A percentile compares a stretch with the other conserved stretches of the same genome.
These are phyloP conservation scores for Celastrina argiolus DNA, from an alignment of 2,888 invertebrate species.

Conservation along the genomic window DNA sequence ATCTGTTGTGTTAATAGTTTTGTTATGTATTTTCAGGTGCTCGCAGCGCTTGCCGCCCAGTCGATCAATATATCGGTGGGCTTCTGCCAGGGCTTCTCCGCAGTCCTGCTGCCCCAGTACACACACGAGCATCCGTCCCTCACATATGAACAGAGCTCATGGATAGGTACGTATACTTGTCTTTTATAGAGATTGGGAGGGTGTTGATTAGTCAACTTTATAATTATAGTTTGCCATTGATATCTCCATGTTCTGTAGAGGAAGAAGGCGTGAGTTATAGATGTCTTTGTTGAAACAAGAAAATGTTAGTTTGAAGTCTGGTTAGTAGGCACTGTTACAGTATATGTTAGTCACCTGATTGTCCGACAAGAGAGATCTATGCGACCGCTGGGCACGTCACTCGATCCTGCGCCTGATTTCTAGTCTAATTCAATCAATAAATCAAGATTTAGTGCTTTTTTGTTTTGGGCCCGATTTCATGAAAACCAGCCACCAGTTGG, in stretches of 20 bases:
- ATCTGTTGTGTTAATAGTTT: not conserved
- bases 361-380: no score
- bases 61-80: conserved; percentile 87
- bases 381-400: no score
- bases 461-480: no score
- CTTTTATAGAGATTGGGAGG: not conserved
- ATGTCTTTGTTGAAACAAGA: no score
- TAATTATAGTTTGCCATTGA: not conserved
- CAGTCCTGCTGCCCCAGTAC: conserved; percentile 84
- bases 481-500: no score
- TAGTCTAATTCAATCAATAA: no score
- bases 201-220: not conserved
- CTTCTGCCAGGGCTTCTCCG: conserved; percentile 86
- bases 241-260: not conserved
- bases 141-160: conserved; percentile 81
- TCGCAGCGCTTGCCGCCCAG: conserved; percentile 84
- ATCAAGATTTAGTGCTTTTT: no score
- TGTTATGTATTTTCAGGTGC: conserved; percentile 68
- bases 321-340: no score
- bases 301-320: no score
- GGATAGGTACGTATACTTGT: conserved; percentile 80
- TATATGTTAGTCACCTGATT: no score
- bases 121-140: conserved; percentile 72
- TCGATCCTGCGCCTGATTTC: no score
- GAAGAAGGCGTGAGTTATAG: no score